Evolutionary conservation across 1,140 invertebrate genomes (phyloP), one percentile per base, ranked within the genome.

Genomic region (Dinothrombium tinctorium): DNA sequence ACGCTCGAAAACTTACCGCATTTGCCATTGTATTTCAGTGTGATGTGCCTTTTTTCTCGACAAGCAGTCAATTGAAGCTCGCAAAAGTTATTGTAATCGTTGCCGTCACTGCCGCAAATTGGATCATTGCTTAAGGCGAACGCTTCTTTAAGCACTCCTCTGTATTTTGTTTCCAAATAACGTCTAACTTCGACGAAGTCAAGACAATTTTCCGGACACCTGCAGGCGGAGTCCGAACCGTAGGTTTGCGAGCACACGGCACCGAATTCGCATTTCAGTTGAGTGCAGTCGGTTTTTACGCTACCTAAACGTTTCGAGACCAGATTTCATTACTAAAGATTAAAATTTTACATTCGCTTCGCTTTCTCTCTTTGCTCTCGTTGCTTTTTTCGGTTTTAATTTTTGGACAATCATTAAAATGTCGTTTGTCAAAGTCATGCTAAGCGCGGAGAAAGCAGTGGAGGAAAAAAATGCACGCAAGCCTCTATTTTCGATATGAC

Each of bases 61-160:
- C 76, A 79, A 17, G 72, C 70, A 54, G 78, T 73, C 47, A 73
- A 68, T 37, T 71, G 64, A 49, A 84, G 64, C 44, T 69, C 65
- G 57, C 80, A 84, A 53, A 79, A 74, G 57, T 82, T 84, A 20
- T 71, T 70, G 59, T 84, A 86, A 2, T 78, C 84, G 59, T 76
- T 76, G 23, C 76, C 76, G 50, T 67, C 62, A 4, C 73, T 79
- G 11, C 73, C 79, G 51, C 80, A 86, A 21, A 84, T 76, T 0
- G 77, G 76, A 2, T 69, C 65, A 52, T 78, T 74, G 15, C 4
- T 59, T 57, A 56, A 8, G n/a, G 37, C 37, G 5, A 39, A 14
- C n/a, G 26, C 17, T 39, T 39, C 37, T 20, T 25, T 26, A 20
- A 21, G 4, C 4, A 25, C 11, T 5, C 5, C 11, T 11, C 15